Conservation (phyloP, 2,797 vertebrate species). For the Danio albolineatus region DNA sequence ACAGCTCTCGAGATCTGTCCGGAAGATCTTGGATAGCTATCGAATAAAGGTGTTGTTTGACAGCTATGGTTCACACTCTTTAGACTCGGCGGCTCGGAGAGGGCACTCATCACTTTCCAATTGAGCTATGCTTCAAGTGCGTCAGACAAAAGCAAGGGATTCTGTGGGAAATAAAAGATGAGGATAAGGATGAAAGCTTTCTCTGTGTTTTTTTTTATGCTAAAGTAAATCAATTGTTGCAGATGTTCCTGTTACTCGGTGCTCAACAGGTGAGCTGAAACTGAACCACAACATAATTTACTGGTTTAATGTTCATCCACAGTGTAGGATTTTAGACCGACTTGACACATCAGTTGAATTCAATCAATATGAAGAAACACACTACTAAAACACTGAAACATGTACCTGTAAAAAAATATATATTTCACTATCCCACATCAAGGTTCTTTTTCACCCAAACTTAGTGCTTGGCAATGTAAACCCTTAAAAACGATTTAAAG, state of each 20-base stretch:
- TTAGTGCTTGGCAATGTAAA: too few relatives aligned
- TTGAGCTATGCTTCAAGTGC: constrained; percentile 32
- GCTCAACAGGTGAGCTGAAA: not conserved
- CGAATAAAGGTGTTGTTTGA: constrained; percentile 38
- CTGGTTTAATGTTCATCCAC: not conserved
- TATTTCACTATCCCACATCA: too few relatives aligned
- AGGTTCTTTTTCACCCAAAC: too few relatives aligned
- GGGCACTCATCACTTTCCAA: constrained; percentile 23
- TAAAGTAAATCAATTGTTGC: not conserved
- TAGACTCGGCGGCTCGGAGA: constrained; percentile 36
- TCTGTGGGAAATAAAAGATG: constrained; percentile 3
- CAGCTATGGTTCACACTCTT: constrained; percentile 36
- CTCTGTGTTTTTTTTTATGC: not conserved
- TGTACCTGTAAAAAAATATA: too few relatives aligned
- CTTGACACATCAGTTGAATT: not conserved
- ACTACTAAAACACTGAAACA: not conserved
- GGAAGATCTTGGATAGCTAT: constrained; percentile 56
- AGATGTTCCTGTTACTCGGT: not conserved
- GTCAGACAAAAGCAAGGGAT: constrained; percentile 25
- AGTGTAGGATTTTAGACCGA: not conserved
- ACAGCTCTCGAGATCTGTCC: constrained; percentile 64
- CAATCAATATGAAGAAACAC: not conserved
- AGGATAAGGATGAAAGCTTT: constrained; percentile 10
- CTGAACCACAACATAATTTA: not conserved
- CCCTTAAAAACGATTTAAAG: too few relatives aligned